Base-by-base conservation (phyloP, 2,888 invertebrate genomes). In the Andrena trimmerana region DNA sequence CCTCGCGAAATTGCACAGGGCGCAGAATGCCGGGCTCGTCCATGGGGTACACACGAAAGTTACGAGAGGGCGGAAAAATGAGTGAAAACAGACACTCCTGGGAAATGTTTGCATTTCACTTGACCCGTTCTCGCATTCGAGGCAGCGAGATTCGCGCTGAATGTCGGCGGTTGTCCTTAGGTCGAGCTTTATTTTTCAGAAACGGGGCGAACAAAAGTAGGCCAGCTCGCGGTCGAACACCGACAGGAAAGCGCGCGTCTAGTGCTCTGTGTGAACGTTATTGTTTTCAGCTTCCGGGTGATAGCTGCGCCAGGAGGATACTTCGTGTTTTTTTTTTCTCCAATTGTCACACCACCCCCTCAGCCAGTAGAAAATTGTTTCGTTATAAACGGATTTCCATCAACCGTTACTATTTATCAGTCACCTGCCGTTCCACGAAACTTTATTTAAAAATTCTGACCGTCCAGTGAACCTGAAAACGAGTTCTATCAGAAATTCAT, bases 61-160 rank as follows among this genome's bases (percentile, higher is more conserved):
- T 24, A 50, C 29, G 8, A 20, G 50, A 24, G 29, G 24, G 10
- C 20, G 27, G 48, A 54, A 80, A 67, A 80, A 63, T 33, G 27
- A 62, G 78, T 71, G 62, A 70, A 62, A 71, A 67, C 66, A 60
- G 71, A 77, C 80, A 67, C 27, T 63, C 66, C 20, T 24, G 36
- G 16, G 67, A 67, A 57, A 72, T 78, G 72, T 81, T 63, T 57
- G 50, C 74, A 63, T 36, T 78, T 81, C 71, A 72, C 80, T 78
- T 78, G 72, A 78, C 81, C 78, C 57, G 68, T 57, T 68, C 78
- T 36, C 7, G 31, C 42, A 73, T 78, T 66, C 54, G 16, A 27
- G 63, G 57, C 57, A 31, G 54, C 78, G 33, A 52, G 72, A 59
- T 68, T 73, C 72, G 31, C n/a, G 57, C 20, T 73, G 81, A 81